These are phyloP conservation scores for Siniperca undulata DNA, from an alignment of 2,797 vertebrate genomes.

Conservation along the genomic window DNA sequence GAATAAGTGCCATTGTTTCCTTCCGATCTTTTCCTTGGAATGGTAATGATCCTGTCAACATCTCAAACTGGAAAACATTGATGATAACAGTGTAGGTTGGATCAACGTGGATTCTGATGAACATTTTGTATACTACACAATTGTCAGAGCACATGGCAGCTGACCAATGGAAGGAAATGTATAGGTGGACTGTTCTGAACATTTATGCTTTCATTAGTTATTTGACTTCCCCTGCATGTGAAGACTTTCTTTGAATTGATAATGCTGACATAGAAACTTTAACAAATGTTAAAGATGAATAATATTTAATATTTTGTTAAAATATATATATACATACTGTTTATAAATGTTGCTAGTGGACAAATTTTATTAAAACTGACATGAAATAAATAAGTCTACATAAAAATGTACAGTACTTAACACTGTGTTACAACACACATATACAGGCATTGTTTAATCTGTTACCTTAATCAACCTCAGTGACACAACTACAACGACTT, in stretches of 20 bases:
- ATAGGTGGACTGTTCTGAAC: neutral
- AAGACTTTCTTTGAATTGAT: neutral
- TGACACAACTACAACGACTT: neutral
- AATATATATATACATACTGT: too few relatives aligned
- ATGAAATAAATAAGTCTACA: neutral
- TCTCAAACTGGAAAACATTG: constrained; percentile 91
- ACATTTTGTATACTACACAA: neutral
- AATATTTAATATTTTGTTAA: neutral
- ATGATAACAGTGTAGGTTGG: constrained; percentile 1
- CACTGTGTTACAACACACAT: neutral
- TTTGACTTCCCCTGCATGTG: neutral
- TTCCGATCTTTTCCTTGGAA: constrained; percentile 99
- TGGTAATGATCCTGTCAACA: constrained; percentile 96
- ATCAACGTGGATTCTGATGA: too few relatives aligned
- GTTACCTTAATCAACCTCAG: neutral
- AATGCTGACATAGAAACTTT: neutral
- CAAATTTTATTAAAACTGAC: neutral
- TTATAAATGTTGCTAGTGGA: neutral
- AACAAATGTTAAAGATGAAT: neutral
- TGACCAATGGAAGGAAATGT: neutral
- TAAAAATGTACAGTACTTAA: neutral
- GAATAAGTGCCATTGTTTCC: constrained; percentile 98
- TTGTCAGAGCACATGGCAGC: constrained; percentile 17
- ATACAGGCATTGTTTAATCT: neutral
- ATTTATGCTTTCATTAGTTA: neutral